Percentiles rank a stretch among this genome's conserved stretches.
Conservation (phyloP, 2,797 vertebrate genomes). For the Florisuga fusca region DNA sequence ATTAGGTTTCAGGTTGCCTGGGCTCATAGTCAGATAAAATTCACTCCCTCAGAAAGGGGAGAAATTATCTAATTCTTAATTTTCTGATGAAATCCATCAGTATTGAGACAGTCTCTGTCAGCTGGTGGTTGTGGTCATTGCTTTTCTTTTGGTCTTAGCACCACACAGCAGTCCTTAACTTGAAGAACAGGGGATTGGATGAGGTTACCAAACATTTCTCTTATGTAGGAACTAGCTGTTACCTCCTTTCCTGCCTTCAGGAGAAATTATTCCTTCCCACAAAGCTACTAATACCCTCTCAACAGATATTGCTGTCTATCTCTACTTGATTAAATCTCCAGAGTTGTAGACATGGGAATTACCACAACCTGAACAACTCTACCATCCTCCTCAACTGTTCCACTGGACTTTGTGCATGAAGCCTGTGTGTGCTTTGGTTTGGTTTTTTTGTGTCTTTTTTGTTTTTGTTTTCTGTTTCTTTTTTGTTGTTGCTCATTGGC, state of each 20-base stretch:
- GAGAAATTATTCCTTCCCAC: background rate
- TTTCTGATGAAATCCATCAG: background rate
- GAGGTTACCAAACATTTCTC: background rate
- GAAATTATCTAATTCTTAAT: background rate
- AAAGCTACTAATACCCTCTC: background rate
- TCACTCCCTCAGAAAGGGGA: background rate
- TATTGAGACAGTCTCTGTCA: background rate
- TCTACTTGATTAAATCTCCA: background rate
- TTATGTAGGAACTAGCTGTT: background rate
- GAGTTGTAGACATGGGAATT: background rate
- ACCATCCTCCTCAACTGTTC: background rate
- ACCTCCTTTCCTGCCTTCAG: background rate
- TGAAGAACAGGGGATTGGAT: background rate
- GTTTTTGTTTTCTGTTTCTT: rapidly evolving
- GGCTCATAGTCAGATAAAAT: background rate
- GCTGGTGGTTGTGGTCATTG: background rate
- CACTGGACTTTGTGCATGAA: background rate
- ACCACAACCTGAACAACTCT: rapidly evolving
- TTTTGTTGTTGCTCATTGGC: background rate
- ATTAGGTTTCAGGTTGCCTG: background rate
- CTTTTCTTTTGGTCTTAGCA: background rate
- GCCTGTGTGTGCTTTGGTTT: background rate
- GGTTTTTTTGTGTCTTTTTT: background rate
- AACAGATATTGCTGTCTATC: background rate
- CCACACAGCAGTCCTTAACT: background rate